Conservation (phyloP, 2,113 vertebrate genomes). For the Corythoichthys haematopterus region DNA sequence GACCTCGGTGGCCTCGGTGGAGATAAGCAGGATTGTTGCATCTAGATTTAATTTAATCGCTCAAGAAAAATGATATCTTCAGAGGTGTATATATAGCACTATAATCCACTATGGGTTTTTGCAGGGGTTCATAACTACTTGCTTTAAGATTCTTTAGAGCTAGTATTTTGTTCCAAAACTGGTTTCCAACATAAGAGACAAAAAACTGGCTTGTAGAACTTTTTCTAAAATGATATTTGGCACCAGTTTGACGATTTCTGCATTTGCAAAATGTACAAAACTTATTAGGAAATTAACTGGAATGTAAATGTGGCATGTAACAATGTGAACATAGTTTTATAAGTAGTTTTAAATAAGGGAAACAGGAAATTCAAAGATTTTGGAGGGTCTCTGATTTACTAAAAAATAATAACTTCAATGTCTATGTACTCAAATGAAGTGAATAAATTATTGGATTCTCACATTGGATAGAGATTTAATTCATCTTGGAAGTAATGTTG, state of each 20-base stretch:
- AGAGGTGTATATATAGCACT: neutral
- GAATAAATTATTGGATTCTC: too few relatives aligned
- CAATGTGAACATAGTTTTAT: too few relatives aligned
- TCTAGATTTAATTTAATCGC: neutral
- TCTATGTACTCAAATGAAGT: too few relatives aligned
- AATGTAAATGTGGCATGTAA: too few relatives aligned
- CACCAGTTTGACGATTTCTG: neutral
- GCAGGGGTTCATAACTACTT: neutral
- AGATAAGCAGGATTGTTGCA: neutral
- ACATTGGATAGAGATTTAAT: too few relatives aligned
- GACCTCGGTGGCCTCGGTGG: slow-evolving; percentile 77
- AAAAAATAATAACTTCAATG: too few relatives aligned
- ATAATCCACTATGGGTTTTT: neutral
- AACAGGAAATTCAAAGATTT: too few relatives aligned
- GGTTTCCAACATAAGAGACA: too few relatives aligned
- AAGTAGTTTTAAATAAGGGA: too few relatives aligned
- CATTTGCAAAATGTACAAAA: neutral
- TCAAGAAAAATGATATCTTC: neutral
- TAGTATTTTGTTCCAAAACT: neutral
- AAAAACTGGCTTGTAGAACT: neutral
- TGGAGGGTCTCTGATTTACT: too few relatives aligned
- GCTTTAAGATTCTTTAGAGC: neutral
- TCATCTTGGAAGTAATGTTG: too few relatives aligned
- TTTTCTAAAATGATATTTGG: neutral
- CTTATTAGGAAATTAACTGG: too few relatives aligned